Percentiles rank a stretch among this genome's conserved stretches.
phyloP scores from a whole-genome alignment of 1,140 invertebrate species.

The Aporrectodea caliginosa region DNA sequence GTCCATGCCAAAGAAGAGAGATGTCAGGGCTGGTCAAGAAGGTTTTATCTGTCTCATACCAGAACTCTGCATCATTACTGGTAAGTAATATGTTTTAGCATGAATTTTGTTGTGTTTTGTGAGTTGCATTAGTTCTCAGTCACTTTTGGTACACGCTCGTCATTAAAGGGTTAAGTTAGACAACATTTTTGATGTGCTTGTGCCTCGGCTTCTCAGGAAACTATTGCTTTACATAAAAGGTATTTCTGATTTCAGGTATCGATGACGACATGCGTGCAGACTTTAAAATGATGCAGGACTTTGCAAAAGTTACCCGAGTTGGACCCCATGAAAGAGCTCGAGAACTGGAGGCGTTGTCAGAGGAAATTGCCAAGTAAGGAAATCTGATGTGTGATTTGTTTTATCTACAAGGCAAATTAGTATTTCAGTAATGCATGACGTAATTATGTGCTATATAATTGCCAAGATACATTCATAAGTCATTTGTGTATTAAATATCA shows the following conservation, averaged over 20 bases:
- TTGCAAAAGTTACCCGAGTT: neutral
- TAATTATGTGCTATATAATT: too few relatives aligned
- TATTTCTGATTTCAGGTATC: neutral
- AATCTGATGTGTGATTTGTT: too few relatives aligned
- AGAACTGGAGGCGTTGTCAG: neutral
- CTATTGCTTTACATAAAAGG: neutral
- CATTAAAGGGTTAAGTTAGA: too few relatives aligned
- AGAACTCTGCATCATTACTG: slow-evolving; percentile 48
- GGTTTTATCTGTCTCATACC: slow-evolving; percentile 47
- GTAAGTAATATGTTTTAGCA: too few relatives aligned
- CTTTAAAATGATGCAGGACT: neutral
- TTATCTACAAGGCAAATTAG: too few relatives aligned
- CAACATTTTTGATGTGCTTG: neutral
- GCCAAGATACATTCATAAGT: too few relatives aligned
- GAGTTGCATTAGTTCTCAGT: too few relatives aligned
- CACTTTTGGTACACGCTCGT: too few relatives aligned
- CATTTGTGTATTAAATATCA: too few relatives aligned
- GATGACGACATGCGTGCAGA: neutral
- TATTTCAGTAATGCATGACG: too few relatives aligned
- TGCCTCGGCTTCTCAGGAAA: neutral
- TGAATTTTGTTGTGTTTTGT: neutral
- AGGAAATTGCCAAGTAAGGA: slow-evolving; percentile 4
- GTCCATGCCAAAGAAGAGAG: slow-evolving; percentile 43
- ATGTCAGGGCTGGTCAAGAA: slow-evolving; percentile 40
- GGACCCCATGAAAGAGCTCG: slow-evolving; percentile 1